Evolutionary conservation across 2,888 invertebrate genomes (phyloP), one percentile per base, ranked within the genome.

Genomic region (Lutraria lutraria): DNA sequence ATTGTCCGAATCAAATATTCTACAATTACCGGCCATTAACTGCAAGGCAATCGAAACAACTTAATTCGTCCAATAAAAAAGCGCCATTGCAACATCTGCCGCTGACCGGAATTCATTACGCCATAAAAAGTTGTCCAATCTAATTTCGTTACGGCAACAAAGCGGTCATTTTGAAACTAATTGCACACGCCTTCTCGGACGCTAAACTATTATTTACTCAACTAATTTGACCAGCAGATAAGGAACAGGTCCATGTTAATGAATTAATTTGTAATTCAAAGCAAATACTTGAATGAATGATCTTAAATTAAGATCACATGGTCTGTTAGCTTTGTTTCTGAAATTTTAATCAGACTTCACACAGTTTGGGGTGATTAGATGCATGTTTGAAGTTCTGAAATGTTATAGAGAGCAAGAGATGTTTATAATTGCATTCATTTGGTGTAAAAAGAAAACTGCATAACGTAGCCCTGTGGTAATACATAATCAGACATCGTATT

Each of bases 231-330:
- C 83, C 91, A 88, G 56, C 81, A 85, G 82, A 83, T 80, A 88
- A 60, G 80, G 31, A 15, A 60, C 82, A 72, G 60, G 68, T 79
- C 31, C 60, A 31, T 34, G 16, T 16, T 88, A 90, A 89, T 90
- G 85, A 89, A 88, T 89, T 89, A 85, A 90, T 90, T 90, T 90
- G 88, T 90, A 87, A 89, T 89, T 89, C 87, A 89, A 87, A 87
- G 85, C 86, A 84, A 87, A 84, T 85, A 60, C 16, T 53, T n/a
- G 79, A 43, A 83, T 60, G 68, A 83, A 81, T 25, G 54, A 80
- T 84, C 72, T 84, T 63, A 56, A 79, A 86, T 83, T 53, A 63
- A 89, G 68, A 89, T 87, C 89, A 85, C 31, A 54, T 34, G 63
- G 79, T 12, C 6, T 82, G 63, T 34, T 68, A 60, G 72, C 31